Evolutionary conservation across 2,113 vertebrate species (phyloP).

Genomic region (Vidua chalybeata): DNA sequence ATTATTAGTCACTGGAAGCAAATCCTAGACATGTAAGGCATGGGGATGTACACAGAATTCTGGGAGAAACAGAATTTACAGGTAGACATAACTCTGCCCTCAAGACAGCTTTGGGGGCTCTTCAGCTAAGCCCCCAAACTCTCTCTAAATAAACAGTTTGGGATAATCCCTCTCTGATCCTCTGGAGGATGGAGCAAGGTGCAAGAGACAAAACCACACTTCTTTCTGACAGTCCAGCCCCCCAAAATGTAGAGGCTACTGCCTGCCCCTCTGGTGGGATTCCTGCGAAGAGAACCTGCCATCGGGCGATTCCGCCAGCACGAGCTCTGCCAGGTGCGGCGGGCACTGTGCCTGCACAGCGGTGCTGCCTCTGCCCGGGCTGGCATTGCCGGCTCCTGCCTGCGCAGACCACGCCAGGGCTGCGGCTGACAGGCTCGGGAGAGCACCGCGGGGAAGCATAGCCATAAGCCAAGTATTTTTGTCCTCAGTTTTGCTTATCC

Average conservation of each 20-base stretch:
- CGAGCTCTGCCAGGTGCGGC: accelerated
- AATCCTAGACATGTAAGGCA: not conserved
- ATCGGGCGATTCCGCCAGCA: accelerated
- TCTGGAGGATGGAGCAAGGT: not conserved
- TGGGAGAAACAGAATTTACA: not conserved
- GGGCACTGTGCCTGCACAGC: not conserved
- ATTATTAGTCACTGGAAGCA: not conserved
- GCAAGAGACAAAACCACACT: not conserved
- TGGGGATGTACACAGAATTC: not conserved
- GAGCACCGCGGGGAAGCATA: not conserved
- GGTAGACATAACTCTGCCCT: not conserved
- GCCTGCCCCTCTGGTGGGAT: not conserved
- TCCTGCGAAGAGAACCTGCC: not conserved
- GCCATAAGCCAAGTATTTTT: not conserved
- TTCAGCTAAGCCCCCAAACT: not conserved
- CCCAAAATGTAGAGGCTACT: not conserved
- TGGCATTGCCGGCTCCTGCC: not conserved
- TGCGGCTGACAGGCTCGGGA: not conserved
- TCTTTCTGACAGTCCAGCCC: not conserved
- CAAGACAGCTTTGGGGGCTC: not conserved
- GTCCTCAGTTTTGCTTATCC: not conserved
- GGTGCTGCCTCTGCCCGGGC: not conserved
- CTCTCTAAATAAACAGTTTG: not conserved
- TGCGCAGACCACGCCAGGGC: not conserved
- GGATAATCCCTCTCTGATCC: not conserved